Base-by-base conservation (phyloP, 1,140 invertebrate genomes). In the Hyles euphorbiae region DNA sequence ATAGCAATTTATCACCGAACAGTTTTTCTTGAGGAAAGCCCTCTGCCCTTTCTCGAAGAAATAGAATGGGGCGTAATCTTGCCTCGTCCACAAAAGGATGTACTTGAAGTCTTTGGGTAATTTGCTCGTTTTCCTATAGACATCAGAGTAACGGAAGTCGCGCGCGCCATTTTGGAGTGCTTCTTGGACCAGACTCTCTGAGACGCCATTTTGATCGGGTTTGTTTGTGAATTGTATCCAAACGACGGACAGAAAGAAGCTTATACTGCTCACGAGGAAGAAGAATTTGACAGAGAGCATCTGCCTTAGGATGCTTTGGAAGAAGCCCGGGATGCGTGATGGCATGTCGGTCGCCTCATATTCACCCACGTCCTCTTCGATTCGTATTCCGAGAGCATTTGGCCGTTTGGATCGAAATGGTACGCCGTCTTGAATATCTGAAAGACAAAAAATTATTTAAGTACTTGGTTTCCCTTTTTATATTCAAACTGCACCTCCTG, bases 1-100 rank as follows among this genome's bases (percentile, higher is more conserved):
- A 48, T 81, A 85, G 53, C 87, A 89, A 34, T 86, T 86, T 0
- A 68, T 68, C n/a, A 67, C 56, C 4, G 73, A 57, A 53, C 87
- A 89, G 5, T 88, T 82, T 3, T 71, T 72, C 5, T 79, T 59
- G 6, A 87, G 63, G 56, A 89, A 89, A 11, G 58, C 61, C 48
- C 66, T 65, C 44, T 83, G 78, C 0, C 83, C 83, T 0, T 67
- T 45, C 3, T 69, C 73, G 5, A 80, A 63, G 11, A 59, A 71
- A 34, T 73, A 75, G 34, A 85, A 77, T 0, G 83, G 83, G 1
- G 75, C 70, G 46, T 67, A 72, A 12, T 80, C 70, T 43, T 63
- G 50, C 1, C 44, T 47, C 0, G 78, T 82, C 83, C 83, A 87
- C 32, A 82, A 55, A 8, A 87, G 54, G 22, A 87, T 75, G 48